Conservation (phyloP, 2,797 vertebrate genomes). For the Lycodopsis pacificus region DNA sequence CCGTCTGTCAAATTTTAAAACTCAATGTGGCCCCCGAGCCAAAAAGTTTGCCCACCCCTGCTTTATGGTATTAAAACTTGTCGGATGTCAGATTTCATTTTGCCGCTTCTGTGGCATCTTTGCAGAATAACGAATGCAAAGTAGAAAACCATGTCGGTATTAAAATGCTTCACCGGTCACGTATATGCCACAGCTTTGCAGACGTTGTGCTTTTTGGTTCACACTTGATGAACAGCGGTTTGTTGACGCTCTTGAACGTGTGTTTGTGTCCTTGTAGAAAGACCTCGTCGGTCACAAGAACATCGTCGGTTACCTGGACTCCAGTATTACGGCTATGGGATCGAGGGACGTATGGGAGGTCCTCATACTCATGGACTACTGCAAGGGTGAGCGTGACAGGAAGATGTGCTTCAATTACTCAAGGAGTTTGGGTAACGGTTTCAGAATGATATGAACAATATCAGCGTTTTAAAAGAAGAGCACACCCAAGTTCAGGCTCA, state of each 20-base stretch:
- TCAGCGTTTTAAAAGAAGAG: background rate
- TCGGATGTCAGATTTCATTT: background rate
- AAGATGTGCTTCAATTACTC: conserved; percentile 1
- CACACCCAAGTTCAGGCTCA: background rate
- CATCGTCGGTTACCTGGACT: conserved; percentile 97
- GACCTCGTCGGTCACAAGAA: conserved; percentile 97
- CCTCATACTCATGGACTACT: conserved; percentile 98
- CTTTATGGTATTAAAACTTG: background rate
- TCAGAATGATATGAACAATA: background rate
- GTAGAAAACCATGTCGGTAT: background rate
- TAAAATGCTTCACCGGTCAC: background rate
- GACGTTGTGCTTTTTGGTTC: background rate
- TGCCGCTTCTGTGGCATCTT: background rate
- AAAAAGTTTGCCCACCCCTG: too few relatives aligned
- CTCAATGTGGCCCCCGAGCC: too few relatives aligned
- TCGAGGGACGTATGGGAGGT: conserved; percentile 98
- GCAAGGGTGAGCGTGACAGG: conserved; percentile 87
- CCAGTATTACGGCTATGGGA: conserved; percentile 93
- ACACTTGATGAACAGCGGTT: background rate
- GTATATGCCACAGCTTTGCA: background rate
- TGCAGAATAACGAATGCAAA: background rate
- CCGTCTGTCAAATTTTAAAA: too few relatives aligned
- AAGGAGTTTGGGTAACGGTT: background rate
- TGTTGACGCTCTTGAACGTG: conserved; percentile 22
- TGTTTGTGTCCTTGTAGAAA: conserved; percentile 81